phyloP scores from a whole-genome alignment of 1,140 invertebrate species.

The Drosophila carrolli region DNA sequence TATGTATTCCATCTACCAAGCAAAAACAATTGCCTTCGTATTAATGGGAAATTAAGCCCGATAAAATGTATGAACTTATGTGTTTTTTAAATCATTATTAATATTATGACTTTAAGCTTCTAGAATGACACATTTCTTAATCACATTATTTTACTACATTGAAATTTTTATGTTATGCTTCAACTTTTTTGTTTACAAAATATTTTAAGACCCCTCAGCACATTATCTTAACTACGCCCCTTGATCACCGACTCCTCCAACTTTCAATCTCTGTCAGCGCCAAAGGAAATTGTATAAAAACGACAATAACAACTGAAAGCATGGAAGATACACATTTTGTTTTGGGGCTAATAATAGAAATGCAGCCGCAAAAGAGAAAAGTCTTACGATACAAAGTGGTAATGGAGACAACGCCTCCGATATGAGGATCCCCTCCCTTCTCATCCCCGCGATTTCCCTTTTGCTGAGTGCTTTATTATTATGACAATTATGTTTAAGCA shows the following conservation, averaged over 20 bases:
- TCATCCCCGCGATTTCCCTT: constrained; percentile 8
- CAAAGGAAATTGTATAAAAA: constrained; percentile 42
- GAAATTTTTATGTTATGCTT: not conserved
- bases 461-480: constrained; percentile 24
- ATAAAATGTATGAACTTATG: no score
- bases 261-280: constrained; percentile 48
- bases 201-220: not conserved
- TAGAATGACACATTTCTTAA: not conserved
- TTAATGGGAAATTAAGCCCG: no score
- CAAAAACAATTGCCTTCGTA: not conserved
- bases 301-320: constrained; percentile 33
- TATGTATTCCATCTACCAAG: not conserved
- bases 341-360: constrained; percentile 45
- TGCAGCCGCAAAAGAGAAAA: constrained; percentile 29
- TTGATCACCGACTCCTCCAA: constrained; percentile 30
- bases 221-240: constrained; percentile 14
- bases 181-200: not conserved
- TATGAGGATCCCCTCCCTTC: constrained; percentile 3
- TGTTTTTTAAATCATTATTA: not conserved
- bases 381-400: constrained; percentile 39
- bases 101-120: not conserved
- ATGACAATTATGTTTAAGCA: constrained; percentile 51
- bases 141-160: not conserved
- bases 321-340: constrained; percentile 57
- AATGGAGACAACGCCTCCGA: constrained; percentile 61